Evolutionary conservation across 2,888 invertebrate species (phyloP).

Genomic region (Harpalus rubripes): DNA sequence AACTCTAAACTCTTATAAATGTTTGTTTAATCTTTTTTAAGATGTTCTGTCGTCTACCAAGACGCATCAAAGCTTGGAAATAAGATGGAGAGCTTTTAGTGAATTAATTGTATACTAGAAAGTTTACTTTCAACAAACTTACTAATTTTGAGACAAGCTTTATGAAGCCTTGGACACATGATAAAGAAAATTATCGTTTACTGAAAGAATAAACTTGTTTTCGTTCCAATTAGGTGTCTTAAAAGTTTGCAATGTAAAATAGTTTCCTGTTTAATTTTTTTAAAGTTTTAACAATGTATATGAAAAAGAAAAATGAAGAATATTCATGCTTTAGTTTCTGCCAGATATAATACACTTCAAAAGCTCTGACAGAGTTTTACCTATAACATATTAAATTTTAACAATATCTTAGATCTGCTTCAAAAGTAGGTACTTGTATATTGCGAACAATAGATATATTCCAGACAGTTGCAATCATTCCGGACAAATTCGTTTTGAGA

Average conservation of each 20-base stretch:
- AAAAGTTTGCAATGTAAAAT: neutral
- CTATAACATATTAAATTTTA: too few relatives aligned
- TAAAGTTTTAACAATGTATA: too few relatives aligned
- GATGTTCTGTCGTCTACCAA: neutral
- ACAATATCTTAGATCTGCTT: too few relatives aligned
- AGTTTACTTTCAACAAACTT: slow-evolving; percentile 52
- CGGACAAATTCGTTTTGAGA: too few relatives aligned
- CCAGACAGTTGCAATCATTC: too few relatives aligned
- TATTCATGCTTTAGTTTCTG: too few relatives aligned
- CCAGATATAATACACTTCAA: too few relatives aligned
- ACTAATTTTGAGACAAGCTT: slow-evolving; percentile 29
- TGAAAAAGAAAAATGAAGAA: too few relatives aligned
- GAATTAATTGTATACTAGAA: slow-evolving; percentile 46
- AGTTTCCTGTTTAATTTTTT: neutral
- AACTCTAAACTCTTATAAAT: slow-evolving; percentile 42
- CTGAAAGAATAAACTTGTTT: slow-evolving; percentile 16
- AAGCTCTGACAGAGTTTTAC: too few relatives aligned
- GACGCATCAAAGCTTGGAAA: slow-evolving; percentile 36
- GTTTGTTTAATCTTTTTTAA: slow-evolving; percentile 40
- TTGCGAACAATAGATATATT: too few relatives aligned
- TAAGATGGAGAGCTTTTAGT: slow-evolving; percentile 32
- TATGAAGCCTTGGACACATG: neutral
- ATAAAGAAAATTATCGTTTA: slow-evolving; percentile 27
- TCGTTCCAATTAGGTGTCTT: neutral
- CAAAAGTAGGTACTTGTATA: too few relatives aligned